Percentiles rank a stretch among this genome's conserved stretches.
These are phyloP conservation scores for Apus apus DNA, from an alignment of 2,113 vertebrate species.

Conservation along the genomic window DNA sequence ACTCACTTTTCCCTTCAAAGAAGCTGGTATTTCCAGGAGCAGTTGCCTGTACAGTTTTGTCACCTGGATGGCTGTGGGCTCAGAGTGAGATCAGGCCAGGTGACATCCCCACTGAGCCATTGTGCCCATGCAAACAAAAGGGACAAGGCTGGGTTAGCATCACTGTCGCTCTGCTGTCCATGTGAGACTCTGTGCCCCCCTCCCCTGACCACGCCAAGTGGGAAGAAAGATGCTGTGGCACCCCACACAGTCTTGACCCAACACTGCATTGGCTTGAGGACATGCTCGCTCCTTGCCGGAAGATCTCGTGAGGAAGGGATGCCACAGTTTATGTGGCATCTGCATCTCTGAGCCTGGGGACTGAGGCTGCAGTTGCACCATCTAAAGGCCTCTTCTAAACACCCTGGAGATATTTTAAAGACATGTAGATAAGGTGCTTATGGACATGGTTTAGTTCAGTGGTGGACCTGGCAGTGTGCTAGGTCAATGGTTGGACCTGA, in stretches of 20 bases:
- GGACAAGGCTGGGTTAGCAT: not conserved
- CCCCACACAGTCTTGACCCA: not conserved
- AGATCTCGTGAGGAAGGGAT: not conserved
- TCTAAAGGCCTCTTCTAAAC: not conserved
- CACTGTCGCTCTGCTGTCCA: fast-evolving
- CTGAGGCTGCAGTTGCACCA: not conserved
- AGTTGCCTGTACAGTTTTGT: not conserved
- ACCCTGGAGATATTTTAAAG: too few species aligned
- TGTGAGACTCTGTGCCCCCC: not conserved
- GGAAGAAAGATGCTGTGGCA: not conserved
- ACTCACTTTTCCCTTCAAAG: not conserved
- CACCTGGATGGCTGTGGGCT: fast-evolving
- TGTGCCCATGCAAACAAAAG: not conserved
- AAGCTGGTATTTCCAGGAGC: not conserved
- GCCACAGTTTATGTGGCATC: not conserved
- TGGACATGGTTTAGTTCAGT: too few species aligned
- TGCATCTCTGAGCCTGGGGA: not conserved
- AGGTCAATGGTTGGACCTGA: too few species aligned
- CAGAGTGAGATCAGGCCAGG: not conserved
- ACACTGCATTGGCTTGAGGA: fast-evolving
- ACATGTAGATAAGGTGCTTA: too few species aligned
- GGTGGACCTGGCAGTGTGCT: too few species aligned
- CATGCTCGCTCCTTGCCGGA: fast-evolving
- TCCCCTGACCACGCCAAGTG: fast-evolving
- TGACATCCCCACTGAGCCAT: fast-evolving